Evolutionary conservation across 2,113 vertebrate species (phyloP), one percentile per base, ranked within the genome.

Genomic region (Halichoeres trimaculatus): DNA sequence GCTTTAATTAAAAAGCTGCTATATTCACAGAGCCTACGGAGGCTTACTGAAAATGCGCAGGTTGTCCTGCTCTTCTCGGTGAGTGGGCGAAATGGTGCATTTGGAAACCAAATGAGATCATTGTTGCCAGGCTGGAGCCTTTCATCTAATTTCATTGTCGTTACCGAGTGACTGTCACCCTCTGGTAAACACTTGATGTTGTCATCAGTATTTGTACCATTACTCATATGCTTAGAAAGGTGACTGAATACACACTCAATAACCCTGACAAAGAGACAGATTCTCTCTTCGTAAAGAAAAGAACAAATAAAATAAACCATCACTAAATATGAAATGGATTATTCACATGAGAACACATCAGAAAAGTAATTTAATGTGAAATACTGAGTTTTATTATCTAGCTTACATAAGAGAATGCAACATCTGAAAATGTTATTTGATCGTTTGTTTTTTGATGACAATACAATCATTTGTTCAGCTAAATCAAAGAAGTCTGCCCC

Each of bases 1-100:
- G 83, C 88, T 85, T 93, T 95, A 94, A 94, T 95, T 94, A 95
- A 94, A 93, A 92, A 93, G 82, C 93, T 93, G 87, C 86, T 94
- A 92, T 92, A 94, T 95, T 93, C 93, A 90, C 69, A 55, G 66
- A 72, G 82, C 83, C 86, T 86, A 89, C 89, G 76, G 79, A 61
- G 85, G 84, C 88, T 73, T 10, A 40, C 85, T 87, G 84, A 83
- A 90, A 88, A 74, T 81, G 85, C 82, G 66, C 86, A 89, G 84
- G 77, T 71, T 67, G 60, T 62, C 62, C 66, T 66, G 70, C 80
- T 87, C 80, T 89, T 80, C 63, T 84, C 48, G 60, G 12, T 73
- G 88, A 91, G 82, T 90, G 86, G 88, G 85, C 1, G 82, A 90
- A 90, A 86, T 65, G 69, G 65, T 10, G 55, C 87, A 92, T 94